Percentiles rank a stretch among this genome's conserved stretches.
Conservation (phyloP, 2,797 vertebrate species). For the Steatocranus sp. region DNA sequence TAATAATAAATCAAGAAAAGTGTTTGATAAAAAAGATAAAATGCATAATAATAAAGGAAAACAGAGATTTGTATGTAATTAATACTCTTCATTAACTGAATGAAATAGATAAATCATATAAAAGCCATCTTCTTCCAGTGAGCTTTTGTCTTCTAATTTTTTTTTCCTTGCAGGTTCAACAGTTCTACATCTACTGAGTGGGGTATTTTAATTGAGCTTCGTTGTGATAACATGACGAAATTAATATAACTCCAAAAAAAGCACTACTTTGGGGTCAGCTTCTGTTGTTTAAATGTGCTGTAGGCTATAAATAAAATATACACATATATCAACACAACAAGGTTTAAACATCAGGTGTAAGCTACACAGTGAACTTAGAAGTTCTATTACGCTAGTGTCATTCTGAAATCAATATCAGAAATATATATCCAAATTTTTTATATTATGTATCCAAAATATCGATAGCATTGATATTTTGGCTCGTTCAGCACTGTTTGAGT, state of each 20-base stretch:
- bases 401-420: neutral
- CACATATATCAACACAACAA: rapidly evolving
- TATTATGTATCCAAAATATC: neutral
- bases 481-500: neutral
- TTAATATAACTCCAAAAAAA: neutral
- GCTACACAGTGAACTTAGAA: neutral
- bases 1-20: neutral
- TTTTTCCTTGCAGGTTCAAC: neutral
- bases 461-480: neutral
- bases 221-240: neutral
- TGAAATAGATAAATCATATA: neutral
- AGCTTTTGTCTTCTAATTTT: neutral
- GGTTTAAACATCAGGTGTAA: neutral
- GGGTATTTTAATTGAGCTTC: neutral
- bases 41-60: neutral
- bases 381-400: neutral
- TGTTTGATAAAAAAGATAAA: neutral
- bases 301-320: neutral
- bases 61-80: neutral
- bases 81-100: neutral
- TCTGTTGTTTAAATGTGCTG: neutral
- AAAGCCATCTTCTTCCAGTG: neutral
- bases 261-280: neutral
- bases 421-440: neutral
- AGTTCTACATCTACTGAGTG: neutral